Percentiles rank a stretch among this genome's conserved stretches.
These are phyloP conservation scores for Megaceryle alcyon DNA, from an alignment of 2,797 vertebrate genomes.

Conservation along the genomic window DNA sequence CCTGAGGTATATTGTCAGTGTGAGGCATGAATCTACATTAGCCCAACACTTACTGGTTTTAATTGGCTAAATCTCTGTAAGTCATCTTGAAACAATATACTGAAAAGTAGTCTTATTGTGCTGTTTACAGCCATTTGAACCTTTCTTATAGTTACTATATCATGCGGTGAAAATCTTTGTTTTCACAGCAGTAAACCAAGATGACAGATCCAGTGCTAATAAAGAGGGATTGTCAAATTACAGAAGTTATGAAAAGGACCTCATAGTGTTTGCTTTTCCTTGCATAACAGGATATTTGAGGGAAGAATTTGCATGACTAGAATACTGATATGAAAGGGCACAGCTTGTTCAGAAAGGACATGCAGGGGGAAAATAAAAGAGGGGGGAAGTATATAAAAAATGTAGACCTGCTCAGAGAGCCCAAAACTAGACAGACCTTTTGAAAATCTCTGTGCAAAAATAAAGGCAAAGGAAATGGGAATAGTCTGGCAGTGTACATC, in stretches of 20 bases:
- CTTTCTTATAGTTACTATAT: not conserved
- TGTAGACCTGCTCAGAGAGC: not conserved
- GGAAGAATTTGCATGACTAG: not conserved
- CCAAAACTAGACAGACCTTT: not conserved
- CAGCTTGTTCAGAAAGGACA: not conserved
- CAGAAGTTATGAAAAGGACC: not conserved
- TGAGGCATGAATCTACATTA: not conserved
- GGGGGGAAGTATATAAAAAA: not conserved
- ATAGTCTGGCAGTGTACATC: fast-evolving
- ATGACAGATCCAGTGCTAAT: not conserved
- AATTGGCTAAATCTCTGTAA: not conserved
- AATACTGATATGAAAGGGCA: not conserved
- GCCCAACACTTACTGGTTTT: not conserved
- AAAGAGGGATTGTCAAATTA: not conserved
- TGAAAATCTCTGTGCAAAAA: not conserved
- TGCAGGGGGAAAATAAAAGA: not conserved
- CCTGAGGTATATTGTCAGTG: not conserved
- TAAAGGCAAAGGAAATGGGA: not conserved
- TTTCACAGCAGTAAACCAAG: not conserved
- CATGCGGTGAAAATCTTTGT: not conserved
- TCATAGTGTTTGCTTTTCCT: not conserved
- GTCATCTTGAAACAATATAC: not conserved
- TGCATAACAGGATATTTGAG: not conserved
- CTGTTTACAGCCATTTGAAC: not conserved
- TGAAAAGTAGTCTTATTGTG: not conserved